These are phyloP conservation scores for Iphiclides podalirius DNA, from an alignment of 2,888 invertebrate species.

Conservation along the genomic window DNA sequence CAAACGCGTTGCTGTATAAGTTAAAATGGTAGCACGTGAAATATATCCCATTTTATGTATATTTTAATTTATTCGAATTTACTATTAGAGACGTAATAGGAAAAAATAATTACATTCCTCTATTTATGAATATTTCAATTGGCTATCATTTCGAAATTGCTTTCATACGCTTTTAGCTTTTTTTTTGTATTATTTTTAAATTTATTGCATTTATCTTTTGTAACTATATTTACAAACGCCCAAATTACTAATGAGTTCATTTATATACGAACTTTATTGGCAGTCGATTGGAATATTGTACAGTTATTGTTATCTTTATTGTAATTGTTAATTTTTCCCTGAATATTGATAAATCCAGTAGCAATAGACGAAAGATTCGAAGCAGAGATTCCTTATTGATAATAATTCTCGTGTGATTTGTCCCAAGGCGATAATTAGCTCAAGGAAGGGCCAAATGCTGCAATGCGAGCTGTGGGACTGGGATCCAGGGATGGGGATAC, in stretches of 20 bases:
- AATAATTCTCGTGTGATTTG: conserved; percentile 52
- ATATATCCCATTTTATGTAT: too few species aligned
- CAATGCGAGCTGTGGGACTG: conserved; percentile 90
- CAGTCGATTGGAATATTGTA: too few species aligned
- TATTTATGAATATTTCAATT: conserved; percentile 4
- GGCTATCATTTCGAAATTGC: conserved; percentile 10
- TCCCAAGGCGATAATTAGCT: conserved; percentile 87
- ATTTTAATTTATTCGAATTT: too few species aligned
- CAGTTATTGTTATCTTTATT: too few species aligned
- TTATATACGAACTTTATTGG: too few species aligned
- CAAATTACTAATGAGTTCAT: not conserved
- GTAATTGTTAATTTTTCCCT: too few species aligned
- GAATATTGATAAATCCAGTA: too few species aligned
- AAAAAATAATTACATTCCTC: too few species aligned
- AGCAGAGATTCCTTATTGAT: too few species aligned
- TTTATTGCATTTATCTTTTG: not conserved
- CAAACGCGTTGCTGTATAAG: not conserved
- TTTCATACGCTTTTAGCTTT: conserved; percentile 9
- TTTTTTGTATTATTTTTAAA: not conserved
- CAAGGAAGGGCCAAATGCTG: conserved; percentile 86
- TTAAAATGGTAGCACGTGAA: not conserved
- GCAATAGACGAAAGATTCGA: too few species aligned
- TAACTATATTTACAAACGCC: not conserved
- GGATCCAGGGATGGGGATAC: conserved; percentile 89
- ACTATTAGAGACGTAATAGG: too few species aligned